A percentile compares a stretch with the other conserved stretches of the same genome.
phyloP scores from a whole-genome alignment of 2,888 invertebrate genomes.

The Octodonta nipae region DNA sequence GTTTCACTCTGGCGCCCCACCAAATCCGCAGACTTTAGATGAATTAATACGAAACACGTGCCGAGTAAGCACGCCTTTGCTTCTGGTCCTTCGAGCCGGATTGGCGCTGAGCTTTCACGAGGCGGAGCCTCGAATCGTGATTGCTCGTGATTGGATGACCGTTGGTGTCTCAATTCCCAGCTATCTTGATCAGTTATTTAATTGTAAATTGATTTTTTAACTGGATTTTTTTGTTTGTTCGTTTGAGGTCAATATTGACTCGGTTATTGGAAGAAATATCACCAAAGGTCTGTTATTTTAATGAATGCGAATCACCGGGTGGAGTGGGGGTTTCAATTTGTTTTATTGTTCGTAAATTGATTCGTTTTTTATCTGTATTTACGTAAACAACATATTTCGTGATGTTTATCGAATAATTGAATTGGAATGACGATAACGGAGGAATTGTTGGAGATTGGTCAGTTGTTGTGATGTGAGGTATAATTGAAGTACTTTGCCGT shows the following conservation, averaged over 20 bases:
- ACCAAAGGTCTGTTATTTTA: slow-evolving; percentile 4
- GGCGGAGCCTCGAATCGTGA: slow-evolving; percentile 12
- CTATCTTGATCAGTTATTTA: slow-evolving; percentile 21
- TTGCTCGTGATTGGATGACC: slow-evolving; percentile 15
- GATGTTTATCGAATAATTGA: background rate
- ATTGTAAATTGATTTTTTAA: slow-evolving; percentile 19
- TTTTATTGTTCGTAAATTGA: slow-evolving; percentile 7
- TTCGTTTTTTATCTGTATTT: slow-evolving; percentile 6
- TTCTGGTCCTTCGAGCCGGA: slow-evolving; percentile 5
- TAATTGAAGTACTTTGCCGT: no score
- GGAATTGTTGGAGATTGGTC: background rate
- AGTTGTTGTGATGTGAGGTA: no score
- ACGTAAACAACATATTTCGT: slow-evolving; percentile 2
- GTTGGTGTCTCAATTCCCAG: slow-evolving; percentile 15
- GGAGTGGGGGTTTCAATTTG: slow-evolving; percentile 7
- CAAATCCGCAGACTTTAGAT: slow-evolving; percentile 12
- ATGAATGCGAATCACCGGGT: slow-evolving; percentile 1
- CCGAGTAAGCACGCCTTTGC: slow-evolving; percentile 7
- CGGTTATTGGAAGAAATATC: slow-evolving; percentile 7
- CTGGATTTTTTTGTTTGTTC: slow-evolving; percentile 12
- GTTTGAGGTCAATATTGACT: slow-evolving; percentile 9
- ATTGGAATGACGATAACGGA: background rate
- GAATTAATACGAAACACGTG: slow-evolving; percentile 23
- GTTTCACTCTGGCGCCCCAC: slow-evolving; percentile 18
- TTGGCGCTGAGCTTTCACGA: slow-evolving; percentile 10